Evolutionary conservation across 2,113 vertebrate genomes (phyloP).

Genomic region (Oncorhynchus tshawytscha): DNA sequence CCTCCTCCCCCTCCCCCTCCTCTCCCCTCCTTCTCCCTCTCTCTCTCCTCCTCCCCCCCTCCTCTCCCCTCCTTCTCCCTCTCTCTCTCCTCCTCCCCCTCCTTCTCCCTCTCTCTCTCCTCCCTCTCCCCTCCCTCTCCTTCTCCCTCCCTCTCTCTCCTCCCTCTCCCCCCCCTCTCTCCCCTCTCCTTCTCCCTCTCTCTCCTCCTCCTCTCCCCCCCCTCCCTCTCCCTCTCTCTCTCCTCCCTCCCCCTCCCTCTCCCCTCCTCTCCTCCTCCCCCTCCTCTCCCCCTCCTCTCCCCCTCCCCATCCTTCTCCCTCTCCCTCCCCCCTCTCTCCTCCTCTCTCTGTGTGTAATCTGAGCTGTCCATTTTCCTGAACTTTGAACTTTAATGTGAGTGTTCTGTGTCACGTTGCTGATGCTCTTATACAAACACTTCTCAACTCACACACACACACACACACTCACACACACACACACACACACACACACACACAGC

Average conservation of each 20-base stretch:
- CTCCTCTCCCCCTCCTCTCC: rapidly evolving
- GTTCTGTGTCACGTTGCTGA: too few relatives aligned
- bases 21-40: rapidly evolving
- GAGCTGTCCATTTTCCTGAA: too few relatives aligned
- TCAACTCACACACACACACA: too few relatives aligned
- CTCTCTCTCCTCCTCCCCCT: rapidly evolving
- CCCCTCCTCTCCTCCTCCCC: rapidly evolving
- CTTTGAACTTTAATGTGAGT: too few relatives aligned
- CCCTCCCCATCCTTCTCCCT: rapidly evolving
- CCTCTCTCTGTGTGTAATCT: too few relatives aligned
- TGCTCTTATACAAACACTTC: too few relatives aligned
- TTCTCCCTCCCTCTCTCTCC: rapidly evolving
- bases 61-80: rapidly evolving
- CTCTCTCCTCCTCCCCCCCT: rapidly evolving
- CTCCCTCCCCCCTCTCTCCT: too few relatives aligned
- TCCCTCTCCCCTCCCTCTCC: rapidly evolving
- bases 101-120: rapidly evolving
- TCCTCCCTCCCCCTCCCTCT: rapidly evolving
- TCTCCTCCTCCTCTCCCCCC: rapidly evolving
- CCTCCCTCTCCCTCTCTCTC: rapidly evolving
- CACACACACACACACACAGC: conserved; percentile 29
- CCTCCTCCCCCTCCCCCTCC: rapidly evolving
- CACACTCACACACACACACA: too few relatives aligned
- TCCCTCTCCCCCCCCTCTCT: rapidly evolving
- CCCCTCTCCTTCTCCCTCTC: rapidly evolving